These are phyloP conservation scores for Archips crataeganus DNA, from an alignment of 2,888 invertebrate genomes.

Conservation along the genomic window DNA sequence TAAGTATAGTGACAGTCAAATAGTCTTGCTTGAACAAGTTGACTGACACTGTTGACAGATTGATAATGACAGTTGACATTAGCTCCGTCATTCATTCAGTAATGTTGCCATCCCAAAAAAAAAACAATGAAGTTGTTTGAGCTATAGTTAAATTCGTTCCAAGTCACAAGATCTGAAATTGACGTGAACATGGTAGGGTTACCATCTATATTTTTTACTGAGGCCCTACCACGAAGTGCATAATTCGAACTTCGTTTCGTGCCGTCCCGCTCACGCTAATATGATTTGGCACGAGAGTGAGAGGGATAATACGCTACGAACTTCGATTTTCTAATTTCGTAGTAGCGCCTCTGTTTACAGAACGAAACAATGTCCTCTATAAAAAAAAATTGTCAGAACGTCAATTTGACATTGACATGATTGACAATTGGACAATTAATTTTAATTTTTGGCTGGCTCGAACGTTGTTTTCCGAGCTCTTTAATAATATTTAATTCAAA, in stretches of 20 bases:
- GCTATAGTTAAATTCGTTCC: neutral
- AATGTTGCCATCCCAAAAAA: slow-evolving; percentile 15
- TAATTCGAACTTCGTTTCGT: too few relatives aligned
- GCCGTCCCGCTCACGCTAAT: too few relatives aligned
- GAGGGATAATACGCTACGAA: too few relatives aligned
- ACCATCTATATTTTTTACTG: too few relatives aligned
- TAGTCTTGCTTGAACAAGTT: too few relatives aligned
- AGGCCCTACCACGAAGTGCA: too few relatives aligned
- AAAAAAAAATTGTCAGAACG: neutral
- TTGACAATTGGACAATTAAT: too few relatives aligned
- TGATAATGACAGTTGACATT: neutral
- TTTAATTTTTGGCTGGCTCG: slow-evolving; percentile 24
- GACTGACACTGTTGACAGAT: too few relatives aligned
- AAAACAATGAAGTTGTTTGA: neutral
- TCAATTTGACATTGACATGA: slow-evolving; percentile 28
- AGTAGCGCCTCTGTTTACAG: too few relatives aligned
- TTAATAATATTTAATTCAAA: slow-evolving; percentile 33
- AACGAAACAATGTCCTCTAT: neutral
- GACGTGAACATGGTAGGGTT: too few relatives aligned
- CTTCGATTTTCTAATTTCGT: too few relatives aligned
- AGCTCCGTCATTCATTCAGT: slow-evolving; percentile 6
- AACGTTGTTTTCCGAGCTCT: slow-evolving; percentile 15
- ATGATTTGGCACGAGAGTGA: too few relatives aligned
- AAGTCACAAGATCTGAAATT: neutral
- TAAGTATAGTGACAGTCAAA: neutral